phyloP scores from a whole-genome alignment of 1,140 invertebrate genomes.

The Anoplolepis gracilipes region DNA sequence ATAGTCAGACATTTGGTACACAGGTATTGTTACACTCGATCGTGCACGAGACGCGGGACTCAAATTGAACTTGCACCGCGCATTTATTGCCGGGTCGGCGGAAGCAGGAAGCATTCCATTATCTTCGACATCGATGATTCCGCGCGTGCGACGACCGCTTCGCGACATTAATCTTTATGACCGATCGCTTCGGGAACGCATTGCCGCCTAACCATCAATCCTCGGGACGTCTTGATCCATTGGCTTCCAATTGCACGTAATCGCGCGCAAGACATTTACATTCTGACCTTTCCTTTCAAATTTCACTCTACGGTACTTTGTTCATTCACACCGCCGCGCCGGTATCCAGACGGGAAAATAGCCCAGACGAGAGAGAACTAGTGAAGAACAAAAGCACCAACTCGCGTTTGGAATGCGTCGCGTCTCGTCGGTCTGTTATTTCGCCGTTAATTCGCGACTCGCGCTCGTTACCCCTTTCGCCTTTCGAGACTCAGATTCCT shows the following conservation, averaged over 20 bases:
- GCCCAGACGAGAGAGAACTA: slow-evolving; percentile 3
- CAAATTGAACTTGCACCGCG: slow-evolving; percentile 38
- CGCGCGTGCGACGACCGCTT: slow-evolving; percentile 23
- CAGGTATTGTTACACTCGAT: slow-evolving; percentile 46
- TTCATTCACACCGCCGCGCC: not conserved
- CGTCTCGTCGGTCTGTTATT: slow-evolving; percentile 45
- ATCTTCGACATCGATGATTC: slow-evolving; percentile 51
- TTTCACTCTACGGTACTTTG: not conserved
- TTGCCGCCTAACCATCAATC: slow-evolving; percentile 50
- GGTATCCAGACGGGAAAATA: not conserved
- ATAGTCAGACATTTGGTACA: slow-evolving; percentile 45
- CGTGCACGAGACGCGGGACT: slow-evolving; percentile 43
- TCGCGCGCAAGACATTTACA: slow-evolving; percentile 55
- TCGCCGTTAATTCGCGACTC: slow-evolving; percentile 67
- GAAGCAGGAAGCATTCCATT: slow-evolving; percentile 34
- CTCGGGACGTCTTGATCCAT: slow-evolving; percentile 46
- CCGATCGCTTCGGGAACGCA: slow-evolving; percentile 34
- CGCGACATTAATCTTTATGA: slow-evolving; percentile 60
- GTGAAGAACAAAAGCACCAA: slow-evolving; percentile 22
- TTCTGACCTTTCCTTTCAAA: slow-evolving; percentile 14
- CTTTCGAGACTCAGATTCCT: slow-evolving; percentile 12
- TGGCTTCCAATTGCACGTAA: slow-evolving; percentile 56
- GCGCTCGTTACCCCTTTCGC: slow-evolving; percentile 37
- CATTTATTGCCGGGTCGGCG: slow-evolving; percentile 47
- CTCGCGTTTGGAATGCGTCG: slow-evolving; percentile 4